A percentile compares a stretch with the other conserved stretches of the same genome.
These are phyloP conservation scores for Hydra vulgaris DNA, from an alignment of 30 jellyfish, hydroid and myxozoan species.

Conservation along the genomic window DNA sequence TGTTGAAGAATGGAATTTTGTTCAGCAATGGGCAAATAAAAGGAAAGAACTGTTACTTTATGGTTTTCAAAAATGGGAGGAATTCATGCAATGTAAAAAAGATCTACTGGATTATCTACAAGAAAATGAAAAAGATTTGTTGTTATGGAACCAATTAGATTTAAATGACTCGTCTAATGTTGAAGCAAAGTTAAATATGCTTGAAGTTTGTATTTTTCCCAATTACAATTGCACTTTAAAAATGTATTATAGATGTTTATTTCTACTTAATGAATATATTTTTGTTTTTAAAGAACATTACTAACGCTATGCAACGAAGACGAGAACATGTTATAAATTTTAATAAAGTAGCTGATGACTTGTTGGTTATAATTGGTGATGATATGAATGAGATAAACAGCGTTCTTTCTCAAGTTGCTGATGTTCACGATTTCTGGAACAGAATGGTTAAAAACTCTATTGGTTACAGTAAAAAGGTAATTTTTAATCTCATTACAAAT, in stretches of 20 bases:
- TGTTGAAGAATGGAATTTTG: constrained; percentile 55
- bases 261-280: too few species aligned
- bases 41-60: constrained; percentile 41
- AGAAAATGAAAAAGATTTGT: constrained; percentile 53
- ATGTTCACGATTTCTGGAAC: constrained; percentile 88
- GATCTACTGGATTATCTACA: constrained; percentile 64
- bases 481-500: not conserved
- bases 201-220: constrained; percentile 33
- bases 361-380: constrained; percentile 47
- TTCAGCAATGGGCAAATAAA: constrained; percentile 61
- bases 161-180: constrained; percentile 81
- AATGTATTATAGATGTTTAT: not conserved
- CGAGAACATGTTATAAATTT: constrained; percentile 45
- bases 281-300: constrained; percentile 38
- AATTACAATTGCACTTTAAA: not conserved
- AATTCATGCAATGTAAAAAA: constrained; percentile 48
- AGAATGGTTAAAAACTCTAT: constrained; percentile 50
- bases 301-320: constrained; percentile 68
- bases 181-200: constrained; percentile 23
- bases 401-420: constrained; percentile 79
- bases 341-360: constrained; percentile 47
- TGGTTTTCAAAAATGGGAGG: constrained; percentile 64
- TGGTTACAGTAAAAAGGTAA: constrained; percentile 71
- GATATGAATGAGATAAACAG: constrained; percentile 41
- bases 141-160: constrained; percentile 59